phyloP scores from a whole-genome alignment of 2,113 vertebrate species.

The Notothenia rossii region DNA sequence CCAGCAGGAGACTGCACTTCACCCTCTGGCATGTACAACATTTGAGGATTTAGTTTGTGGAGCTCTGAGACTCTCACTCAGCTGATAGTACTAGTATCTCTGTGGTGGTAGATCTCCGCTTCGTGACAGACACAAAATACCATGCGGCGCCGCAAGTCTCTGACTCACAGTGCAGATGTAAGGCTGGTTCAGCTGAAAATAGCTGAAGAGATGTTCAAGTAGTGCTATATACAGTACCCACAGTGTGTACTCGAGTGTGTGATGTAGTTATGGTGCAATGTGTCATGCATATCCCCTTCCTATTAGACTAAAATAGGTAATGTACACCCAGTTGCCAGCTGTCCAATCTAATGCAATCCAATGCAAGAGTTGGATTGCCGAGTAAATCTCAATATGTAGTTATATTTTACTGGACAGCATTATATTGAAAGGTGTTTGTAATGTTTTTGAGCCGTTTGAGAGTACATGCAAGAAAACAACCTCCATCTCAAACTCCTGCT shows the following conservation, averaged over 20 bases:
- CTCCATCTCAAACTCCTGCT: not conserved
- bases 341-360: not conserved
- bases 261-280: not conserved
- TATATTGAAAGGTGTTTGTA: not conserved
- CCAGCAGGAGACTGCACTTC: constrained; percentile 25
- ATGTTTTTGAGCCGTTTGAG: not conserved
- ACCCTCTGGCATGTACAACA: constrained; percentile 7
- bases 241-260: not conserved
- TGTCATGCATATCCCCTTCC: not conserved
- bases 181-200: constrained; percentile 27
- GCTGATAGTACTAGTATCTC: constrained; percentile 4
- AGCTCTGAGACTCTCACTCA: constrained; percentile 4
- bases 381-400: not conserved
- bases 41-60: constrained; percentile 13
- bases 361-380: not conserved
- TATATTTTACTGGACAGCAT: not conserved
- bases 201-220: constrained; percentile 25
- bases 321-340: not conserved
- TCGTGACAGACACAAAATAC: constrained; percentile 20
- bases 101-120: not conserved
- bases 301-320: constrained; percentile 7
- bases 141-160: not conserved
- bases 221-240: not conserved
- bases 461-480: not conserved
- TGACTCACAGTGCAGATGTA: constrained; percentile 20